Evolutionary conservation across 2,888 invertebrate species (phyloP), one percentile per base, ranked within the genome.

Genomic region (Netelia melanura): DNA sequence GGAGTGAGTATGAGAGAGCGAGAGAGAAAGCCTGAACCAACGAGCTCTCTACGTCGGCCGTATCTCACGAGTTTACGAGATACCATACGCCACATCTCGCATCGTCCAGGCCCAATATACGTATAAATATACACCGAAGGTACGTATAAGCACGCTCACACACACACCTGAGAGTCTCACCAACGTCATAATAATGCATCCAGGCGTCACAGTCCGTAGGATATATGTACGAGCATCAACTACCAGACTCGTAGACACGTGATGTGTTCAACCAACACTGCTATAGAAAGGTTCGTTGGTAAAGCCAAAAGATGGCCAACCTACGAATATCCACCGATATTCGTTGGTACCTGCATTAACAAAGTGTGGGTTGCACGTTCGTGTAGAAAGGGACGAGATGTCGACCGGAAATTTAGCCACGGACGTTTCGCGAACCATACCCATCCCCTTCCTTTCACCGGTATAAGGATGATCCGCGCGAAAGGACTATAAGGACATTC

Each of bases 51-150:
- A 82, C 79, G 86, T 77, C 85, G 77, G 84, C 81, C 86, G 84
- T 85, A 86, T 87, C 86, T 86, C 86, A 86, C 81, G 71, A 83
- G 81, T 87, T 87, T 86, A 87, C 86, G 87, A 87, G 86, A 84
- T 81, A 75, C 81, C 82, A 86, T 86, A 87, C 81, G 81, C 82
- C 84, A 84, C 77, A 79, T 85, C 70, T 71, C 70, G 54, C 79
- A 52, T 38, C 23, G 68, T 65, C 11, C 70, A 78, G 72, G 58
- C 48, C 58, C 17, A 17, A 17, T 58, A 81, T 81, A 81, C 65
- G 56, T 75, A 48, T 54, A 5, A 21, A 58, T 62, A 56, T 64
- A 72, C 72, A 83, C 70, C 54, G 72, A 77, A 81, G 61, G 74
- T 58, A 58, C 70, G 58, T 38, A 38, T 38, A 38, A 38, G 38